phyloP scores from a whole-genome alignment of 2,113 vertebrate genomes.

The Rhinoderma darwinii region DNA sequence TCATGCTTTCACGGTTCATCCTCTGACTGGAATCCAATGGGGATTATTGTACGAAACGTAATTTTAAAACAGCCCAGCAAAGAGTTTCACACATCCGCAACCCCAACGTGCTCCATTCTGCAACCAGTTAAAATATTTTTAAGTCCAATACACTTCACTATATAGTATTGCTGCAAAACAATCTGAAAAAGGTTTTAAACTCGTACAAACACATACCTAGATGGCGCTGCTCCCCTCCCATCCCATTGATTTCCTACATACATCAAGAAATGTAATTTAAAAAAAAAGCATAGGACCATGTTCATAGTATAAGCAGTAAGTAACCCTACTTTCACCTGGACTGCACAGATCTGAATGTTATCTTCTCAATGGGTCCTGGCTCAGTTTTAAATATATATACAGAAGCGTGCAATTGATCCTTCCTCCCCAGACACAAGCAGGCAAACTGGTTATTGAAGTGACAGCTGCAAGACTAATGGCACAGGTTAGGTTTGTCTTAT shows the following conservation, averaged over 20 bases:
- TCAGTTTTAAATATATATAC: slow-evolving; percentile 50
- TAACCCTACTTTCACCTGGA: slow-evolving; percentile 15
- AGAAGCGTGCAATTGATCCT: slow-evolving; percentile 27
- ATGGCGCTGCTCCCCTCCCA: not conserved
- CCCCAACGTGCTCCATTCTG: not conserved
- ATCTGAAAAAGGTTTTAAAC: slow-evolving; percentile 49
- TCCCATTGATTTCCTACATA: slow-evolving; percentile 4
- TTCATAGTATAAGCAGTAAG: not conserved
- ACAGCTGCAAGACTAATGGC: slow-evolving; percentile 44
- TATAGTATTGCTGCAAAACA: slow-evolving; percentile 61
- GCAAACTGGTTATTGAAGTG: slow-evolving; percentile 28
- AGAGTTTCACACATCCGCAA: not conserved
- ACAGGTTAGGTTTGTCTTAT: slow-evolving; percentile 42
- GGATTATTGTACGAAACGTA: not conserved
- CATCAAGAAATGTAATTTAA: slow-evolving; percentile 26
- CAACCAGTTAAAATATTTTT: not conserved
- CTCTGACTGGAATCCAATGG: not conserved
- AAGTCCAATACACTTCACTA: slow-evolving; percentile 64
- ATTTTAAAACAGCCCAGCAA: not conserved
- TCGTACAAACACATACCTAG: slow-evolving; percentile 35
- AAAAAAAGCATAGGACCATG: slow-evolving; percentile 22
- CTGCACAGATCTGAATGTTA: slow-evolving; percentile 20
- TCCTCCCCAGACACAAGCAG: slow-evolving; percentile 32
- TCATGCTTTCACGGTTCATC: not conserved
- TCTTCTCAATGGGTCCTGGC: slow-evolving; percentile 23